These are phyloP conservation scores for Circaetus gallicus DNA, from an alignment of 2,113 vertebrate genomes.

Conservation along the genomic window DNA sequence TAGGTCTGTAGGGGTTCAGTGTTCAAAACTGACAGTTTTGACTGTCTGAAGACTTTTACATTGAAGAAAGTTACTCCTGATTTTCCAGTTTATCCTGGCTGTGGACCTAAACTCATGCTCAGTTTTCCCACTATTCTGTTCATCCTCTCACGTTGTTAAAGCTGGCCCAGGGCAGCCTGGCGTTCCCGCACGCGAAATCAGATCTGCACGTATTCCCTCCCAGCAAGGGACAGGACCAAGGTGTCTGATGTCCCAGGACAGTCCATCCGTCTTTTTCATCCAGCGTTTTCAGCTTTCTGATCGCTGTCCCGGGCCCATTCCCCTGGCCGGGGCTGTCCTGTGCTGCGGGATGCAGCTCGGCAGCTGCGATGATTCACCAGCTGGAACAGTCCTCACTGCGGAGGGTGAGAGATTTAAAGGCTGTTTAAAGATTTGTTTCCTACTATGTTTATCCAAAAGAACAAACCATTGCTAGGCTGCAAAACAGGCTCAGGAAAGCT, in stretches of 20 bases:
- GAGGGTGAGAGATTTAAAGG: background rate
- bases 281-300: background rate
- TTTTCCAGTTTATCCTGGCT: conserved; percentile 26
- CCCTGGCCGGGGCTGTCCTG: rapidly evolving
- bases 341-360: background rate
- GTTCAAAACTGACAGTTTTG: background rate
- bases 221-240: rapidly evolving
- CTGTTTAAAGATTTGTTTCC: background rate
- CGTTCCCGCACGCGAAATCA: rapidly evolving
- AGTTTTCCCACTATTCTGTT: background rate
- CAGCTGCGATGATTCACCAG: background rate
- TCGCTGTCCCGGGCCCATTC: rapidly evolving
- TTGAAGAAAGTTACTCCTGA: background rate
- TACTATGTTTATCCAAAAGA: background rate
- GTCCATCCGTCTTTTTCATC: background rate
- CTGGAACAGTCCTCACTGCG: background rate
- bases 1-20: background rate
- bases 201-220: background rate
- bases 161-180: background rate
- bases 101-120: background rate
- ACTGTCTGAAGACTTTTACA: background rate
- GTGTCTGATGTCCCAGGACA: background rate
- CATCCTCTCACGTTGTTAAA: background rate
- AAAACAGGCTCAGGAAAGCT: background rate
- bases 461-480: background rate